phyloP scores from a whole-genome alignment of 2,113 vertebrate genomes.

The Scomber scombrus region DNA sequence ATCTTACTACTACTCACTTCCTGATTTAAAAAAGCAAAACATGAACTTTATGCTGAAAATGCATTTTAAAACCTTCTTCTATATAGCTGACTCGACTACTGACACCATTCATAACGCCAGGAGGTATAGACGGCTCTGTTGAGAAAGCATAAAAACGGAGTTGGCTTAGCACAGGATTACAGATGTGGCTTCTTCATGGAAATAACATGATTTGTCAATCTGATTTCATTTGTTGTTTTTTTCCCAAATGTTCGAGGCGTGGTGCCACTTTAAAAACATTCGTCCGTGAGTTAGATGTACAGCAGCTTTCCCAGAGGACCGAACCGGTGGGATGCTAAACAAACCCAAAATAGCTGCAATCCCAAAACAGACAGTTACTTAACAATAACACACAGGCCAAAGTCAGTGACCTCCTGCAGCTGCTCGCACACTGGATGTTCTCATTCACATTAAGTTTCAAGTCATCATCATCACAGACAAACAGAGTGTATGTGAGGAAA shows the following conservation, averaged over 20 bases:
- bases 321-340: slow-evolving; percentile 14
- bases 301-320: slow-evolving; percentile 21
- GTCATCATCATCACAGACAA: neutral
- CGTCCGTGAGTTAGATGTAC: neutral
- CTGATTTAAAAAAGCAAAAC: slow-evolving; percentile 40
- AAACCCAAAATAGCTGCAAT: slow-evolving; percentile 21
- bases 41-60: slow-evolving; percentile 51
- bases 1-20: slow-evolving; percentile 51
- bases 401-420: slow-evolving; percentile 10
- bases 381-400: neutral
- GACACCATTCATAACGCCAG: neutral
- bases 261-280: neutral
- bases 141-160: neutral
- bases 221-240: neutral
- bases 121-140: neutral
- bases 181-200: neutral
- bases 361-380: slow-evolving; percentile 6
- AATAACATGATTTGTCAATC: neutral
- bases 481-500: neutral
- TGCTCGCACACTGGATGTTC: slow-evolving; percentile 2
- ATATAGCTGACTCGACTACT: neutral
- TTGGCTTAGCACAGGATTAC: neutral
- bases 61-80: slow-evolving; percentile 37
- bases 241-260: too few species aligned
- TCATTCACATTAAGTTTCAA: slow-evolving; percentile 13